Evolutionary conservation across 2,797 vertebrate species (phyloP).

Genomic region (Corythornis leucogaster): DNA sequence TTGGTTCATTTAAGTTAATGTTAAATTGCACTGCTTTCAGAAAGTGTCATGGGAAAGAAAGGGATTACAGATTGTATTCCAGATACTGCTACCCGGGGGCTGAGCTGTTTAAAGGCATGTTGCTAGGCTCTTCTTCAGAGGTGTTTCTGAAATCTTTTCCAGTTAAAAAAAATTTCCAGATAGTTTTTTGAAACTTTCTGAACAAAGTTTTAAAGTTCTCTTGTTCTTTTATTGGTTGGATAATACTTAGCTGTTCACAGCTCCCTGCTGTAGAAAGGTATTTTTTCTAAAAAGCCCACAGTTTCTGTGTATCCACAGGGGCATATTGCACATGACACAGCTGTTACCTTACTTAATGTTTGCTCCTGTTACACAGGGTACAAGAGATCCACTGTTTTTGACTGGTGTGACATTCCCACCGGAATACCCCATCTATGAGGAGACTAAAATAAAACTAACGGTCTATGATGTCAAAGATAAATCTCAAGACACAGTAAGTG

Average conservation of each 20-base stretch:
- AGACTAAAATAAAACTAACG: conserved; percentile 92
- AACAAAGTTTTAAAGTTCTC: not conserved
- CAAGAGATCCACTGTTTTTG: conserved; percentile 95
- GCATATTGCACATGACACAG: conserved; percentile 53
- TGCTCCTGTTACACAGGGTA: conserved; percentile 85
- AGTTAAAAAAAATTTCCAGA: not conserved
- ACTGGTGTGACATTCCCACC: conserved; percentile 94
- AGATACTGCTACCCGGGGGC: not conserved
- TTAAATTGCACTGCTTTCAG: not conserved
- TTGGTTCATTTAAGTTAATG: not conserved
- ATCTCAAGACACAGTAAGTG: conserved; percentile 91
- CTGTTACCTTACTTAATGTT: conserved; percentile 78
- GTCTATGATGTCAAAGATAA: conserved; percentile 97
- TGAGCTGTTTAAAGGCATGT: not conserved
- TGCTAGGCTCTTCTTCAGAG: not conserved
- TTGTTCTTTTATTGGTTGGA: not conserved
- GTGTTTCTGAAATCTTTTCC: not conserved
- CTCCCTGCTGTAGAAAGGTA: not conserved
- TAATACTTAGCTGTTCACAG: not conserved
- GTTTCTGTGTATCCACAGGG: not conserved
- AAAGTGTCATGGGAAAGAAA: not conserved
- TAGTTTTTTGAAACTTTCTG: not conserved
- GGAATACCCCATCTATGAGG: conserved; percentile 90
- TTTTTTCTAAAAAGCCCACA: conserved; percentile 29
- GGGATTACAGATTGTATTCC: not conserved